Conservation (phyloP, 2,113 vertebrate genomes). For the Clupea harengus region DNA sequence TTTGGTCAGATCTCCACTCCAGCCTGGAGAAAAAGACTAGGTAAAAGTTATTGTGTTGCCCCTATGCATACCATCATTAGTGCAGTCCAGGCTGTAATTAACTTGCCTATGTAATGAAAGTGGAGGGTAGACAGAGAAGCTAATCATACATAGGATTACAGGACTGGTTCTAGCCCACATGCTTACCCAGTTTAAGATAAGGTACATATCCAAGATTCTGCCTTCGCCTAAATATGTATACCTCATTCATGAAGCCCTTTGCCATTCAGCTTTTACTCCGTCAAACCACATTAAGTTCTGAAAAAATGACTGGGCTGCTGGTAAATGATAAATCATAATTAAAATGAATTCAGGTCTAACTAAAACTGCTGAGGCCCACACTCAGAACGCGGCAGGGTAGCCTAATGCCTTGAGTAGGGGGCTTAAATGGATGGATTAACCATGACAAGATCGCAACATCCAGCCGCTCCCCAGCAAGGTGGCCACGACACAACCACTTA, state of each 20-base stretch:
- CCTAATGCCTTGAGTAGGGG: slow-evolving; percentile 53
- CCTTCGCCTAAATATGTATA: slow-evolving; percentile 53
- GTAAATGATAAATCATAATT: slow-evolving; percentile 71
- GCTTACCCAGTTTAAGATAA: too few relatives aligned
- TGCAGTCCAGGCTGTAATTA: background rate
- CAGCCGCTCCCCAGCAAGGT: slow-evolving; percentile 62
- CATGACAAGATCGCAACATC: slow-evolving; percentile 65
- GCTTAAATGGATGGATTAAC: slow-evolving; percentile 68
- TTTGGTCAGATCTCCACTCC: too few relatives aligned
- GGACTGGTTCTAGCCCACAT: background rate
- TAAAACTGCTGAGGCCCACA: slow-evolving; percentile 63
- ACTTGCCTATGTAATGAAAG: background rate
- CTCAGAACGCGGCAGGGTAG: slow-evolving; percentile 65
- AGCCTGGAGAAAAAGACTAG: background rate
- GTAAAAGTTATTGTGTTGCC: background rate
- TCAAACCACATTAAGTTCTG: slow-evolving; percentile 59
- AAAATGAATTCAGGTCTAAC: slow-evolving; percentile 57
- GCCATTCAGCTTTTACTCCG: slow-evolving; percentile 56
- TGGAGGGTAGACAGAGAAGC: background rate
- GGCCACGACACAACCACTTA: slow-evolving; percentile 68
- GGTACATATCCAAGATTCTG: background rate
- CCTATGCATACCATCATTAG: background rate
- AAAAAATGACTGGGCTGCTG: slow-evolving; percentile 61
- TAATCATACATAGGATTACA: background rate
- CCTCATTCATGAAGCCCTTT: slow-evolving; percentile 62